Base-by-base conservation (phyloP, 2,888 invertebrate genomes). In the Mimumesa dahlbomi region DNA sequence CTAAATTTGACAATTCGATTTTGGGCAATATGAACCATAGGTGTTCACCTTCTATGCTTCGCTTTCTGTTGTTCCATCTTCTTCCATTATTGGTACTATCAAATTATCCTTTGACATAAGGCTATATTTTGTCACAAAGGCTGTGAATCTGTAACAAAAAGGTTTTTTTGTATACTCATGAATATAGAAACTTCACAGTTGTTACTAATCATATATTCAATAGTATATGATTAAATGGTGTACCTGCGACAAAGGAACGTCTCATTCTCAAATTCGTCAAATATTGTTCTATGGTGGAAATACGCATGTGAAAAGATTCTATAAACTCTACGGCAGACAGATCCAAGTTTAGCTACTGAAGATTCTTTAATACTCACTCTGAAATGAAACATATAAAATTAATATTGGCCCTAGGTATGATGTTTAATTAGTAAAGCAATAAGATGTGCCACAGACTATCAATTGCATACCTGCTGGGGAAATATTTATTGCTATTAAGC, bases 301-400 rank as follows among this genome's bases (percentile, higher is more conserved):
- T 98, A 99, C 29, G 99, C 99, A 91, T 99, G 99, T 49, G 99
- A 99, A 90, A 99, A 99, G 89, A 99, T 99, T 91, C 99, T 94
- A 90, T 99, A 99, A 1, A 99, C 99, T 84, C 99, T 93, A 84
- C 99, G 93, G 90, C 99, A 99, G 7, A 99, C 99, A 42, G 99
- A 99, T 52, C 99, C 99, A 84, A 99, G 91, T 91, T 99, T 99
- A 52, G 98, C 96, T 76, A 99, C 98, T 29, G 99, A 99, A 11
- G 99, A 97, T 89, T 99, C 99, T 90, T 99, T 98, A 90, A 99
- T 99, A 91, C 97, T 98, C 58, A 99, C 97, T 90, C 98, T 98
- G 91, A 84, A 93, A 91, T 58, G 78, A 67, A 67, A 61, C 52
- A 53, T 13, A 0, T 9, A 29, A n/a, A 2, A 22, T 16, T 18